Evolutionary conservation across 2,888 invertebrate species (phyloP).

Genomic region (Zhengitettix transpicula): DNA sequence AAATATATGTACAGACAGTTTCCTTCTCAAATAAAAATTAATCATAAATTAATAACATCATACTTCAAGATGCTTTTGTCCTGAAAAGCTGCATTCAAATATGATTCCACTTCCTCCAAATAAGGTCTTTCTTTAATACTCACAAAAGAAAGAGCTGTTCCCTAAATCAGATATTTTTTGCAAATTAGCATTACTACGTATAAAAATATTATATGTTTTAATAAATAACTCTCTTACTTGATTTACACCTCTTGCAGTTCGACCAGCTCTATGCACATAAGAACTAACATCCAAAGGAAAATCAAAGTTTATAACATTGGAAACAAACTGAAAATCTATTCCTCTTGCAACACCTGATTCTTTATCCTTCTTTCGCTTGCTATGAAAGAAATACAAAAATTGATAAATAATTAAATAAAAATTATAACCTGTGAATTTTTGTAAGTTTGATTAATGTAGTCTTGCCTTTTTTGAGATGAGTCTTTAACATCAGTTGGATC

Average conservation of each 20-base stretch:
- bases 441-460: neutral
- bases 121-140: slow-evolving; percentile 57
- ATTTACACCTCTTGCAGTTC: slow-evolving; percentile 76
- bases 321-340: slow-evolving; percentile 94
- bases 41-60: neutral
- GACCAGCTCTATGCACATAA: slow-evolving; percentile 91
- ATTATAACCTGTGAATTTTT: neutral
- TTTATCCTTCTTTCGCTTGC: slow-evolving; percentile 57
- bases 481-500: slow-evolving; percentile 41
- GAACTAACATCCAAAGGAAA: slow-evolving; percentile 79
- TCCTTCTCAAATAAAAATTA: no score
- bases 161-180: slow-evolving; percentile 28
- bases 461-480: neutral
- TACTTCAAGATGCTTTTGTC: neutral
- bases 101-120: slow-evolving; percentile 58
- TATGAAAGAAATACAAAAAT: slow-evolving; percentile 8
- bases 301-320: slow-evolving; percentile 97
- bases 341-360: slow-evolving; percentile 94
- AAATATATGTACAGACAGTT: neutral
- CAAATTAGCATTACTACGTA: no score
- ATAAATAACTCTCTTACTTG: slow-evolving; percentile 30
- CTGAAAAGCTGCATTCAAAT: slow-evolving; percentile 27
- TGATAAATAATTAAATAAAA: no score
- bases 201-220: no score
- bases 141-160: slow-evolving; percentile 78